These are phyloP conservation scores for Dromaius novaehollandiae DNA, from an alignment of 2,113 vertebrate genomes.

Conservation along the genomic window DNA sequence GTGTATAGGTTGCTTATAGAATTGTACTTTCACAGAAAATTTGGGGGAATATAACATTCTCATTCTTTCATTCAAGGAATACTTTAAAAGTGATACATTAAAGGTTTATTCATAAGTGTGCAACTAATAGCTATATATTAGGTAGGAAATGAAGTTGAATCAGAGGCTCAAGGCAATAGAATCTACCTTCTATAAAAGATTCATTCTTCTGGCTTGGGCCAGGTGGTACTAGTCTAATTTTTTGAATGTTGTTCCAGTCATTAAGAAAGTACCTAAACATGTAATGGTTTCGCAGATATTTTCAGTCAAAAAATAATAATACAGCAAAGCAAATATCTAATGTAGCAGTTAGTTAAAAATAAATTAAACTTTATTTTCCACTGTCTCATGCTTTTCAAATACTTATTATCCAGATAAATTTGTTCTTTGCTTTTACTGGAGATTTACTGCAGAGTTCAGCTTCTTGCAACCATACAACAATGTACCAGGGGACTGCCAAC, in stretches of 20 bases:
- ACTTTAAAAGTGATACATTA: background rate
- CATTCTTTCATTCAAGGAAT: background rate
- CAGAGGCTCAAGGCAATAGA: background rate
- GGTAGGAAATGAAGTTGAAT: background rate
- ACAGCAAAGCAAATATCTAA: background rate
- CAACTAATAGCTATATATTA: background rate
- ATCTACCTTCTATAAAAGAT: background rate
- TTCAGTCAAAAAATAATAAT: background rate
- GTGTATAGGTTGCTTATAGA: background rate
- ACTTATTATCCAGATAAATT: background rate
- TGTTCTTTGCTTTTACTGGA: constrained; percentile 6
- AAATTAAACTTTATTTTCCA: constrained; percentile 30
- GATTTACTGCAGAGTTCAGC: constrained; percentile 8
- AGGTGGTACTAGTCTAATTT: background rate
- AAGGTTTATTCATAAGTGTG: background rate
- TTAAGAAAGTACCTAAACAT: constrained; percentile 5
- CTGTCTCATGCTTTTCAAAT: background rate
- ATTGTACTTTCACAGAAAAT: background rate
- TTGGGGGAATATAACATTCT: background rate
- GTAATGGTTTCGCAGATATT: background rate
- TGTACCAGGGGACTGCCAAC: background rate
- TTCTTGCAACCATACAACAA: background rate
- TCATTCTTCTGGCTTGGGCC: background rate
- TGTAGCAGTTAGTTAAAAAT: background rate
- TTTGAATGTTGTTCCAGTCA: background rate